Evolutionary conservation across 2,113 vertebrate species (phyloP).

Genomic region (Chamaea fasciata): DNA sequence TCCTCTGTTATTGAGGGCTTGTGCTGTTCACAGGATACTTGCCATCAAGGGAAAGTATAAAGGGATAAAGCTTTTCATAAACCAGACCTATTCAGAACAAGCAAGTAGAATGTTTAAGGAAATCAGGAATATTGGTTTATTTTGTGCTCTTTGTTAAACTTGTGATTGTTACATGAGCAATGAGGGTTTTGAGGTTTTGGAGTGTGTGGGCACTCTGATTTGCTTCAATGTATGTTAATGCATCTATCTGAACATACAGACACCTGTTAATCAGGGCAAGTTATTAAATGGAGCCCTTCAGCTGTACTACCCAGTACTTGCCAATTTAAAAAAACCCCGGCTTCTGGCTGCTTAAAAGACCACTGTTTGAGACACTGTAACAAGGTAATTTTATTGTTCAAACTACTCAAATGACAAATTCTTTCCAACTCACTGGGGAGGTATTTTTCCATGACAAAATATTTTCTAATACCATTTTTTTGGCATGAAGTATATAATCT

Average conservation of each 20-base stretch:
- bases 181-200: not conserved
- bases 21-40: not conserved
- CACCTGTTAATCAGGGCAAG: not conserved
- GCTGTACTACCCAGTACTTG: not conserved
- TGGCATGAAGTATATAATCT: not conserved
- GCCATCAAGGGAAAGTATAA: not conserved
- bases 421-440: not conserved
- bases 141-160: not conserved
- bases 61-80: not conserved
- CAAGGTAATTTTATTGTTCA: not conserved
- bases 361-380: not conserved
- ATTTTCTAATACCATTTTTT: not conserved
- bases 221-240: not conserved
- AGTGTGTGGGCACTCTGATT: not conserved
- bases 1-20: not conserved
- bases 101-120: not conserved
- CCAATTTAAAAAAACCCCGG: not conserved
- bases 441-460: not conserved
- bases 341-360: not conserved
- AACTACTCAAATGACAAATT: not conserved
- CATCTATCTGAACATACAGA: not conserved
- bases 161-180: not conserved
- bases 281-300: not conserved
- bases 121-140: not conserved
- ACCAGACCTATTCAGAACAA: not conserved